Evolutionary conservation across 2,888 invertebrate genomes (phyloP), one percentile per base, ranked within the genome.

Genomic region (Brachyopa scutellaris): DNA sequence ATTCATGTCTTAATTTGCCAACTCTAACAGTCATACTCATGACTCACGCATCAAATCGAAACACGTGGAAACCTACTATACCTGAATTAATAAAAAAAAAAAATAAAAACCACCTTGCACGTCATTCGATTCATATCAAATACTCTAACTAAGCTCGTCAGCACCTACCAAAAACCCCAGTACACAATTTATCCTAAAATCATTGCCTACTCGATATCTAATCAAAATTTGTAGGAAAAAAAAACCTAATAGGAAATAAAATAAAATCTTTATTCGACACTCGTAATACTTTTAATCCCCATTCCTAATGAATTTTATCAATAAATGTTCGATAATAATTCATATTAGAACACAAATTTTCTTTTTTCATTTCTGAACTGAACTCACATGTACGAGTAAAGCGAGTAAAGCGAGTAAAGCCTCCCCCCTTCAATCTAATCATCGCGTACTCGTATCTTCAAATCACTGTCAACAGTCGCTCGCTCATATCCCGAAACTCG

Each of bases 401-500:
- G n/a, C n/a, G n/a, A n/a, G n/a, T n/a, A n/a, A n/a, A n/a, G n/a
- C n/a, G n/a, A n/a, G n/a, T n/a, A 53, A 45, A 47, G n/a, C 31
- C 29, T 40, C 7, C 49, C 13, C 29, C 40, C 40, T 61, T 42
- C 61, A 62, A 57, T 74, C 74, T 74, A 64, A 74, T 74, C 74
- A 66, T n/a, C n/a, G n/a, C n/a, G n/a, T n/a, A n/a, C n/a, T n/a
- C n/a, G n/a, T 66, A 74, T 74, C 74, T 74, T 74, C 74, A 66
- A 64, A 74, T 74, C 66, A 74, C 74, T 74, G 74, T 74, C 74
- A 74, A 66, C 74, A 59, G 66, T 47, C 74, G 47, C 55, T 74
- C 66, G 8, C n/a, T 36, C 49, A 53, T 11, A 61, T 17, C 42
- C 53, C 62, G 1, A 47, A 29, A 36, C 38, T n/a, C n/a, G n/a